Evolutionary conservation across 2,113 vertebrate species (phyloP), one percentile per base, ranked within the genome.

Genomic region (Riparia riparia): DNA sequence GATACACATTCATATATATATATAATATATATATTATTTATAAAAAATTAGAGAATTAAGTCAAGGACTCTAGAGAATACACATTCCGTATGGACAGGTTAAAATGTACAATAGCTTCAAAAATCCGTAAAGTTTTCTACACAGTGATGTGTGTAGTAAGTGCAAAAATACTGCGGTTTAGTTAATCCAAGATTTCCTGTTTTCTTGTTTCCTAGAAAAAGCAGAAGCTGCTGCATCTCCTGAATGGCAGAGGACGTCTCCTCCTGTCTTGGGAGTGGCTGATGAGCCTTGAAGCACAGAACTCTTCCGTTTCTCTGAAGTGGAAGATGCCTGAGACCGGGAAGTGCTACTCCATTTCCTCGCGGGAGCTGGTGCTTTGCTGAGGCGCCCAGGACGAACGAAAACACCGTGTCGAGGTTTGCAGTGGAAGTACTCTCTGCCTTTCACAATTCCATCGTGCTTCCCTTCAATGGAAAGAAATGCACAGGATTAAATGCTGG

Each of bases 361-460:
- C 7, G 95, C 12, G 60, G 96, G 77, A 76, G 97, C 97, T 47
- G 98, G 97, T n/a, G 98, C 97, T 97, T 97, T 98, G 88, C 97
- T 98, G 82, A 98, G 98, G 82, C 97, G 97, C 57, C 97, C 97
- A 0, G 98, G 99, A 81, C 98, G 98, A 83, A 98, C 99, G 19
- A 98, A 99, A 90, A 99, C 89, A 2, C 98, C 97, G 4, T 98
- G 98, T 44, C 97, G 98, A 2, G 98, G 98, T n/a, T 98, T 97
- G 89, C 98, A 98, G 82, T 98, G 98, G 98, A 99, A 98, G 72
- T 98, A 98, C 80, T 98, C 98, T 94, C 98, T 98, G 37, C 98
- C 98, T 97, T 98, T 98, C 84, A 99, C 98, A 41, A 98, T 98
- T 82, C 98, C 98, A 17, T 98, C 96, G 49, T 98, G 98, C 94